A percentile compares a stretch with the other conserved stretches of the same genome.
Conservation (phyloP, 2,797 vertebrate species). For the Chloroceryle inda region DNA sequence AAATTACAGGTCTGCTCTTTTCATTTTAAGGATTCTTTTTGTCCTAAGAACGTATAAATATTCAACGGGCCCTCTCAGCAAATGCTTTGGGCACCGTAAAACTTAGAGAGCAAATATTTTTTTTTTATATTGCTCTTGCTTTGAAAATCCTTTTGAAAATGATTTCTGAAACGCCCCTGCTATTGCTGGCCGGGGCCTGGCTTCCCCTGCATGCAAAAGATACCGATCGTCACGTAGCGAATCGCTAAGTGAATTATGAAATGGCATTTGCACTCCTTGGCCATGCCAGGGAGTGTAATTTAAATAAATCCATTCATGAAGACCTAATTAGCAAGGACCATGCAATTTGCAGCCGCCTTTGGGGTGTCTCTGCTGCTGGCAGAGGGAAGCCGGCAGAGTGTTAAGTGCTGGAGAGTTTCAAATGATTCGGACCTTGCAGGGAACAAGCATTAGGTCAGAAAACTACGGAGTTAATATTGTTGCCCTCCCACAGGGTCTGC, state of each 20-base stretch:
- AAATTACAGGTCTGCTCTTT: constrained; percentile 57
- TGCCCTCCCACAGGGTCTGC: not conserved
- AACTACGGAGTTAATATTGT: not conserved
- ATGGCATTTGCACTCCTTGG: not conserved
- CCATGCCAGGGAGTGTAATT: constrained; percentile 16
- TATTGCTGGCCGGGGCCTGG: not conserved
- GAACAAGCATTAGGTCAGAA: not conserved
- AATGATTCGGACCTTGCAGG: not conserved
- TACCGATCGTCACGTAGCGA: not conserved
- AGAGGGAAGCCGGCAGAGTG: not conserved
- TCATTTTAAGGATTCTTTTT: constrained; percentile 27
- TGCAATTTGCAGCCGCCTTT: not conserved
- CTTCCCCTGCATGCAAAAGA: not conserved
- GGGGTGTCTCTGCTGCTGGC: constrained; percentile 36
- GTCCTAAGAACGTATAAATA: constrained; percentile 28
- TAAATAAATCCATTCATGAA: constrained; percentile 44
- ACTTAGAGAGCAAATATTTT: constrained; percentile 68
- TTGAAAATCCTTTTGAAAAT: not conserved
- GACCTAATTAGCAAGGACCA: constrained; percentile 28
- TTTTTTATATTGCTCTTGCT: not conserved
- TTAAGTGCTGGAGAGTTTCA: not conserved
- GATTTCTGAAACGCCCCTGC: not conserved
- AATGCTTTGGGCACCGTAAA: not conserved
- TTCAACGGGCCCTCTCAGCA: not conserved
- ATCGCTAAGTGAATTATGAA: constrained; percentile 11